Evolutionary conservation across 2,888 invertebrate genomes (phyloP).

Genomic region (Tipula unca): DNA sequence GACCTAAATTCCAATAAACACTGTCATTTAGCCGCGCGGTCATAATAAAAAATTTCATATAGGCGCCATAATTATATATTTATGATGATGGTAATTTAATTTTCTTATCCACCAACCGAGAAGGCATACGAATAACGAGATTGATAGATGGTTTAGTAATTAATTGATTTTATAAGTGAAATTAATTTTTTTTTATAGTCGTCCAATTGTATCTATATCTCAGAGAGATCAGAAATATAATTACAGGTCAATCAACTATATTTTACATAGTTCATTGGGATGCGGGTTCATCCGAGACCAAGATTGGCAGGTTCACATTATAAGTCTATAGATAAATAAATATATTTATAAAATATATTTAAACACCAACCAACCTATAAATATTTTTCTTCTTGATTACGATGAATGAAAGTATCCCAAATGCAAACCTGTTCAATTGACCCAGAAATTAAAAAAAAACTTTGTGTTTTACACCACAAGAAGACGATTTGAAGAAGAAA

Average conservation of each 20-base stretch:
- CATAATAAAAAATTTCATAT: background rate
- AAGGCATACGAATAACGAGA: background rate
- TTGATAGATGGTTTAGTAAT: background rate
- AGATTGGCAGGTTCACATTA: background rate
- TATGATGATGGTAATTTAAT: background rate
- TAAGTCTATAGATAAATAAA: background rate
- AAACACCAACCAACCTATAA: background rate
- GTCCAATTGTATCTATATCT: background rate
- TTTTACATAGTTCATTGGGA: background rate
- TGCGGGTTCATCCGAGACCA: background rate
- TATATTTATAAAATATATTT: background rate
- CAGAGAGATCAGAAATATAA: background rate
- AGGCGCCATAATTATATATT: background rate
- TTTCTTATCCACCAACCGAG: background rate
- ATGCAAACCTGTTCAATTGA: slow-evolving; percentile 17
- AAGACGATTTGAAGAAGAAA: slow-evolving; percentile 2
- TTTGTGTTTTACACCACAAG: background rate
- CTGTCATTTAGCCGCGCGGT: background rate
- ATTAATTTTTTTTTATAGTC: background rate
- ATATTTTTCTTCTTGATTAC: background rate
- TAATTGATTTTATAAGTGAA: background rate
- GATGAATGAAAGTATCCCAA: slow-evolving; percentile 8
- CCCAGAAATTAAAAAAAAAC: background rate
- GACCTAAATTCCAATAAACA: background rate
- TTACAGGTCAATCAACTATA: background rate